These are phyloP conservation scores for Pantherophis guttatus DNA, from an alignment of 2,113 vertebrate species.

Conservation along the genomic window DNA sequence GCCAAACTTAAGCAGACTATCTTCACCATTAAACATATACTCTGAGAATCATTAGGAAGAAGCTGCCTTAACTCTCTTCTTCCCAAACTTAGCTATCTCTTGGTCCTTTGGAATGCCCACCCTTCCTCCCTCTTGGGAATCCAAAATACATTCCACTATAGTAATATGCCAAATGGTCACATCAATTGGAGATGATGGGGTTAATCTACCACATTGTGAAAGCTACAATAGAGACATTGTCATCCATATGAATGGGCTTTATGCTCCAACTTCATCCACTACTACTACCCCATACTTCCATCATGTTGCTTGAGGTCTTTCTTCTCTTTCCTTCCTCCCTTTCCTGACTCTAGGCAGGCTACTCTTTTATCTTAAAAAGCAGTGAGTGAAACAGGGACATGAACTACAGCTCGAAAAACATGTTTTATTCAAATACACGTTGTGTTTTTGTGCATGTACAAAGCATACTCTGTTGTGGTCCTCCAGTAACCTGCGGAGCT, in stretches of 20 bases:
- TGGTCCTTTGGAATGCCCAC: neutral
- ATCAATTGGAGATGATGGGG: neutral
- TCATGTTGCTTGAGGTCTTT: neutral
- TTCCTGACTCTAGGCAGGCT: neutral
- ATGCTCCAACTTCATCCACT: neutral
- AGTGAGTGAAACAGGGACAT: neutral
- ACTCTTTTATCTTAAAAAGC: neutral
- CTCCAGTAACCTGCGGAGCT: too few species aligned
- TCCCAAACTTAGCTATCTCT: neutral
- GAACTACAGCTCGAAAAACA: neutral
- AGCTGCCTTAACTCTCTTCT: neutral
- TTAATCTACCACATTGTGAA: neutral
- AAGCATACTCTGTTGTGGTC: neutral
- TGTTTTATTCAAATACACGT: neutral
- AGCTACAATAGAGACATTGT: neutral
- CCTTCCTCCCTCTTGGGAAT: neutral
- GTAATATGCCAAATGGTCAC: neutral
- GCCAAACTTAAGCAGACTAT: neutral
- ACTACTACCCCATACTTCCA: neutral
- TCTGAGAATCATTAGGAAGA: neutral
- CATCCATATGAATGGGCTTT: neutral
- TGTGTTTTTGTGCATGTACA: neutral
- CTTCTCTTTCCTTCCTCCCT: neutral
- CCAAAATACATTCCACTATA: neutral
- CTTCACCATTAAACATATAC: neutral